Evolutionary conservation across 2,797 vertebrate genomes (phyloP), one percentile per base, ranked within the genome.

Genomic region (Danio aesculapii): DNA sequence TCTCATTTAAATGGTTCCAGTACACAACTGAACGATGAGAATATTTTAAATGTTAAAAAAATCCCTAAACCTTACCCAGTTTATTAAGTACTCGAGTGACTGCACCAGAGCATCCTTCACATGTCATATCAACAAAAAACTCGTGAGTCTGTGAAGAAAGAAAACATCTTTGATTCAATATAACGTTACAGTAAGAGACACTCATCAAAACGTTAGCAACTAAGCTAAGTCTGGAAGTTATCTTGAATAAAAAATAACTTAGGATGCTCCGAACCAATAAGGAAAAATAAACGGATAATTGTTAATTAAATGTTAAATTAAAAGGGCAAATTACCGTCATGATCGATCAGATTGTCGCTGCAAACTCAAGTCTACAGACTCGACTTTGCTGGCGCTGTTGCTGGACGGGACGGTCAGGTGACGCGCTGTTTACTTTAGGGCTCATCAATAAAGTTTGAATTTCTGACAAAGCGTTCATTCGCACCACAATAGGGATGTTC

Each of bases 121-220:
- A 99, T 12, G 96, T 98, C 98, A 99, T 99, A 70, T 95, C 96
- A 85, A 99, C 98, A 1, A 94, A 95, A 87, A 99, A 99, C 91
- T 98, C 96, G 91, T 98, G 95, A 80, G 95, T 99, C 97, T 99
- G 94, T 85, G 6, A 66, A 75, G 16, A 47, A 66, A 75, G 16
- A 47, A 68, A 21, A 58, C 19, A 46, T 11, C 0, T n/a, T 30
- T 30, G 30, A 30, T 30, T 30, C 30, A 30, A 30, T 30, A n/a
- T n/a, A n/a, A n/a, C n/a, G n/a, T n/a, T n/a, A n/a, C n/a, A n/a
- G n/a, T n/a, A 30, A 30, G 7, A 16, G 41, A 16, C 12, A 14
- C 53, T 30, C 43, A 71, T 49, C 19, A 2, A 13, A 8, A 46
- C 17, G 75, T 53, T 68, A 72, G 68, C 77, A 12, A 6, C 13